These are phyloP conservation scores for Drosophila repleta DNA, from an alignment of 1,140 invertebrate species.

Conservation along the genomic window DNA sequence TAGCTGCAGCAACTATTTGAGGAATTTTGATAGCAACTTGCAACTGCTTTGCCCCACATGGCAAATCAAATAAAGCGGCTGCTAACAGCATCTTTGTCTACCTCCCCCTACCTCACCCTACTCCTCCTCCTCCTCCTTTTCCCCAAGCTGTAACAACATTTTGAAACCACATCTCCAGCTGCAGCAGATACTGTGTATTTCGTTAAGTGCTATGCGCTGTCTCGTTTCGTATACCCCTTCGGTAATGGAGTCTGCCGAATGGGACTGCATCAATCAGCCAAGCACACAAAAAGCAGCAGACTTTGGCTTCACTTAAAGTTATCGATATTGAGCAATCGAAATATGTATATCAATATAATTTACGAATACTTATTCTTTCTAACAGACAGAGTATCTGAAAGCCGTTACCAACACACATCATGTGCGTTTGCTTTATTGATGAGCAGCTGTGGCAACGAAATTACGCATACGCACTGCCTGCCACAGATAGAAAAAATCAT, in stretches of 20 bases:
- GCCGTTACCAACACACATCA: background rate
- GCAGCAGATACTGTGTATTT: conserved; percentile 12
- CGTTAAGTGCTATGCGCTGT: conserved; percentile 24
- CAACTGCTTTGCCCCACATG: conserved; percentile 67
- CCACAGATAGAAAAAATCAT: background rate
- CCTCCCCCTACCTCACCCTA: too few species aligned
- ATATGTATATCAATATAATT: too few species aligned
- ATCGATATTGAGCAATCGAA: too few species aligned
- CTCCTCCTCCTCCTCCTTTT: too few species aligned
- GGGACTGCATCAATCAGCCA: background rate
- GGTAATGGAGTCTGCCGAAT: too few species aligned
- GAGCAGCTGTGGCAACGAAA: conserved; percentile 14
- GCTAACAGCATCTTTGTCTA: conserved; percentile 37
- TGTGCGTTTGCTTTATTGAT: conserved; percentile 25
- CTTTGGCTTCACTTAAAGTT: too few species aligned
- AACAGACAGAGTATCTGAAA: background rate
- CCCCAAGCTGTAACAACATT: background rate
- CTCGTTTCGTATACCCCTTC: background rate
- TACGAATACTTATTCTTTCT: too few species aligned
- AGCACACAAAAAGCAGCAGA: background rate
- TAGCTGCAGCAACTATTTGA: conserved; percentile 69
- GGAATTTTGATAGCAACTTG: conserved; percentile 77
- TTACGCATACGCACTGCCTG: conserved; percentile 33
- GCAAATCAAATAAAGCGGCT: conserved; percentile 62
- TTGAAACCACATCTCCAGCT: conserved; percentile 8